Conservation (phyloP, 2,888 invertebrate genomes). For the Diarsia rubi region DNA sequence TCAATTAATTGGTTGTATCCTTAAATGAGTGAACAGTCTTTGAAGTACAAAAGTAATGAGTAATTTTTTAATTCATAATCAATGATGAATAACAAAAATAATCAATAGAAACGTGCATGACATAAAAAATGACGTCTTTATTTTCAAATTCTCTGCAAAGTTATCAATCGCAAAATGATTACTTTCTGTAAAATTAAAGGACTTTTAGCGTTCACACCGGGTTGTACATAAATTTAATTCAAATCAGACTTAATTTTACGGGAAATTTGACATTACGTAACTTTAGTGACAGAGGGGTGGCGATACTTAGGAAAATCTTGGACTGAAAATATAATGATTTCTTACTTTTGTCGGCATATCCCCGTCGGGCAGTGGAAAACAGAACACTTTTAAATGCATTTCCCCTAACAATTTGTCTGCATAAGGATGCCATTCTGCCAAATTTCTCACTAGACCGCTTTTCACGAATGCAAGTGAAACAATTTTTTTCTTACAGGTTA, state of each 20-base stretch:
- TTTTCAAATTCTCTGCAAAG: not conserved
- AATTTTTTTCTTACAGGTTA: constrained; percentile 68
- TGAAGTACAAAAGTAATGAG: not conserved
- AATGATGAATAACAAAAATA: constrained; percentile 61
- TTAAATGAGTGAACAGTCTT: not conserved
- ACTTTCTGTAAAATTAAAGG: not conserved
- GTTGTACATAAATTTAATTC: not conserved
- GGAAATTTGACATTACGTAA: constrained; percentile 89
- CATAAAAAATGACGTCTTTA: constrained; percentile 56
- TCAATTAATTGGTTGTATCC: not conserved
- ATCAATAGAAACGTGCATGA: constrained; percentile 74
- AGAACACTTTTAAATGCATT: constrained; percentile 92
- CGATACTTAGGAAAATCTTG: constrained; percentile 65
- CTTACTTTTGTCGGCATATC: constrained; percentile 93
- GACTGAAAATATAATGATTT: constrained; percentile 65
- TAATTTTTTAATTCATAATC: constrained; percentile 39
- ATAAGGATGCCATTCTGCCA: constrained; percentile 94
- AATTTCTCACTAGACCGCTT: constrained; percentile 86
- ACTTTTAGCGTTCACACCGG: not conserved
- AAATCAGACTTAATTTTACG: constrained; percentile 46
- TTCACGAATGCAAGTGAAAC: constrained; percentile 86
- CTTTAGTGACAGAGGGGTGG: constrained; percentile 83
- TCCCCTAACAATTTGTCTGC: constrained; percentile 93
- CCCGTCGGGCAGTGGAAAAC: constrained; percentile 91
- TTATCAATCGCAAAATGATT: not conserved